A percentile compares a stretch with the other conserved stretches of the same genome.
Conservation (phyloP, 2,113 vertebrate species). For the Mesembrinibis cayennensis region DNA sequence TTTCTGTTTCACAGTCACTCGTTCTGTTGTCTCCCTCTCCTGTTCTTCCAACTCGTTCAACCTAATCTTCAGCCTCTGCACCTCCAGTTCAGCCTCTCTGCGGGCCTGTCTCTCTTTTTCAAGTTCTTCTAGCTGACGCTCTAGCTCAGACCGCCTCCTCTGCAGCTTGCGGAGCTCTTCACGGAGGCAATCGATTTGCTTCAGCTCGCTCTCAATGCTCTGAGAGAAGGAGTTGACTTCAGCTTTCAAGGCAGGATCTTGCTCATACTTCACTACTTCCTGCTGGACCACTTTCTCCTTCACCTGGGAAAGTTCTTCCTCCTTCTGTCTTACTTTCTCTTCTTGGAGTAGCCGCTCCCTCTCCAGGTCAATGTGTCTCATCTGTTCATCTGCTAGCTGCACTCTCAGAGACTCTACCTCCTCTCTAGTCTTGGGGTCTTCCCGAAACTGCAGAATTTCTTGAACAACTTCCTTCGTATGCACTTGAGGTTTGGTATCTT, state of each 20-base stretch:
- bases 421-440: constrained; percentile 91
- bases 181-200: constrained; percentile 83
- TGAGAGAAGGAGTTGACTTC: constrained; percentile 82
- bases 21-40: constrained; percentile 87
- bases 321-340: constrained; percentile 85
- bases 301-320: constrained; percentile 88
- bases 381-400: constrained; percentile 88
- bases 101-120: constrained; percentile 88
- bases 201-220: constrained; percentile 88
- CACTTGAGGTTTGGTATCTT: constrained; percentile 89
- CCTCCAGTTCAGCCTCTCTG: constrained; percentile 90
- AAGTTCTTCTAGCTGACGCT: constrained; percentile 89
- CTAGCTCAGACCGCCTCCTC: constrained; percentile 83
- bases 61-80: constrained; percentile 85
- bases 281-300: constrained; percentile 90
- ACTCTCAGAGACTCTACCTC: constrained; percentile 86
- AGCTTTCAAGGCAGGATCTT: constrained; percentile 84
- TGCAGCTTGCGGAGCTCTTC: constrained; percentile 86
- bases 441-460: constrained; percentile 90
- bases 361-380: constrained; percentile 88
- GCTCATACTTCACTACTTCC: constrained; percentile 90
- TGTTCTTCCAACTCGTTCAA: constrained; percentile 84
- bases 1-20: constrained; percentile 93
- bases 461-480: constrained; percentile 93
- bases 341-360: constrained; percentile 80